Evolutionary conservation across 2,888 invertebrate genomes (phyloP).

Genomic region (Odiellus spinosus): DNA sequence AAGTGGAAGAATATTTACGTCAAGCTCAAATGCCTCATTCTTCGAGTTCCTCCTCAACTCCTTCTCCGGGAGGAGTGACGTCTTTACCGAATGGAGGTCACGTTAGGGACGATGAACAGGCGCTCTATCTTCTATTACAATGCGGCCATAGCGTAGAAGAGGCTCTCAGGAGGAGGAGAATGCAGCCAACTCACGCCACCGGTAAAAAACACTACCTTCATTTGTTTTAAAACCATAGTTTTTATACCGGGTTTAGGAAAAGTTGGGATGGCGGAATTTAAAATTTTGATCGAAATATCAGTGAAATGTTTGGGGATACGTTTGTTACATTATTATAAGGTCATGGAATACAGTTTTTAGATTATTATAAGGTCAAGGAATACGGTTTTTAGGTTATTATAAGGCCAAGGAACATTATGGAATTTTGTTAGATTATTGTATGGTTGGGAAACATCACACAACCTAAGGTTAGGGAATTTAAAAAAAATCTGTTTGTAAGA

Average conservation of each 20-base stretch:
- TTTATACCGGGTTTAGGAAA: too few relatives aligned
- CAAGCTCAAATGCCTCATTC: constrained; percentile 35
- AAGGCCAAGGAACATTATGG: too few relatives aligned
- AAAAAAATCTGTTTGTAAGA: not conserved
- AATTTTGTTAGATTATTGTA: too few relatives aligned
- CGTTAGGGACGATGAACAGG: constrained; percentile 51
- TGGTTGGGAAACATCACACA: not conserved
- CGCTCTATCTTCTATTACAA: constrained; percentile 71
- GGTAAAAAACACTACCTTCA: too few relatives aligned
- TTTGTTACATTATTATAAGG: not conserved
- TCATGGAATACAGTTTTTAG: too few relatives aligned
- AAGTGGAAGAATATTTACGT: constrained; percentile 58
- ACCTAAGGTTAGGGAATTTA: not conserved
- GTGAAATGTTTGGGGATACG: not conserved
- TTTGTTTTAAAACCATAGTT: too few relatives aligned
- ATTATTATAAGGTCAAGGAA: too few relatives aligned
- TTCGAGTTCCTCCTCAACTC: constrained; percentile 22
- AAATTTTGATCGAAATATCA: not conserved
- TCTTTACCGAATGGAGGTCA: constrained; percentile 52
- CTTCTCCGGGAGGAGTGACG: constrained; percentile 36
- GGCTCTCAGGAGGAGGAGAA: constrained; percentile 60
- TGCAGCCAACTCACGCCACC: constrained; percentile 46
- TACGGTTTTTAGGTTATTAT: too few relatives aligned
- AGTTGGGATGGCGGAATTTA: not conserved
- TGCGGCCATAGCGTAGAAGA: constrained; percentile 92